phyloP scores from a whole-genome alignment of 2,113 vertebrate species.

The Oryctolagus cuniculus region DNA sequence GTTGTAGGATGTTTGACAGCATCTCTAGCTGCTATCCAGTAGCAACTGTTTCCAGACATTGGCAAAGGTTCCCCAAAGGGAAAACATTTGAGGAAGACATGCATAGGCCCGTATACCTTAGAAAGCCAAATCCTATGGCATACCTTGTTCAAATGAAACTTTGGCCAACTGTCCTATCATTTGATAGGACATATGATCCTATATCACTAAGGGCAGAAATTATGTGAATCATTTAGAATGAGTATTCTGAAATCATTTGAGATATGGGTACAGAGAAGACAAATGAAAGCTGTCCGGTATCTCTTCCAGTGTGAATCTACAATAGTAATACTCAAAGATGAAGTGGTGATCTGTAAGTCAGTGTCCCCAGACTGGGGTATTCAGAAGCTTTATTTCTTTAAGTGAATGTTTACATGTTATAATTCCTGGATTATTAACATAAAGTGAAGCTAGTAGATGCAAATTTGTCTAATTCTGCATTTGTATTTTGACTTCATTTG shows the following conservation, averaged over 20 bases:
- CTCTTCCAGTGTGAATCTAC: not conserved
- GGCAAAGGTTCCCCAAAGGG: fast-evolving
- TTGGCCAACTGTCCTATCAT: too few relatives aligned
- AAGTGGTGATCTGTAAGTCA: not conserved
- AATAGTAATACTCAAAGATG: not conserved
- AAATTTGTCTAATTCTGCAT: slow-evolving; percentile 57
- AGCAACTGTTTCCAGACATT: not conserved
- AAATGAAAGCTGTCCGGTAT: not conserved
- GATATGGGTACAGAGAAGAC: not conserved
- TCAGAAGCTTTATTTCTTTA: slow-evolving; percentile 42
- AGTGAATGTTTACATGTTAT: slow-evolving; percentile 13
- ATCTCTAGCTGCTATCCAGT: fast-evolving
- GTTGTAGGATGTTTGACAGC: not conserved
- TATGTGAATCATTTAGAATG: not conserved
- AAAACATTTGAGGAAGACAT: not conserved
- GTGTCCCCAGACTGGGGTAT: not conserved
- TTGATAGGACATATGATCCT: not conserved
- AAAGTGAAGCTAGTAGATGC: slow-evolving; percentile 8
- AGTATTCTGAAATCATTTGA: not conserved
- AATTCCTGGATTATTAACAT: slow-evolving; percentile 21
- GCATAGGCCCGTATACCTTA: fast-evolving
- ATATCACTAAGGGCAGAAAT: not conserved
- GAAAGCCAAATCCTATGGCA: not conserved
- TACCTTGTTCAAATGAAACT: not conserved
- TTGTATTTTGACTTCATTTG: slow-evolving; percentile 68